Percentiles rank a stretch among this genome's conserved stretches.
phyloP scores from a whole-genome alignment of 2,888 invertebrate genomes.

The Mesorhabditis belari region DNA sequence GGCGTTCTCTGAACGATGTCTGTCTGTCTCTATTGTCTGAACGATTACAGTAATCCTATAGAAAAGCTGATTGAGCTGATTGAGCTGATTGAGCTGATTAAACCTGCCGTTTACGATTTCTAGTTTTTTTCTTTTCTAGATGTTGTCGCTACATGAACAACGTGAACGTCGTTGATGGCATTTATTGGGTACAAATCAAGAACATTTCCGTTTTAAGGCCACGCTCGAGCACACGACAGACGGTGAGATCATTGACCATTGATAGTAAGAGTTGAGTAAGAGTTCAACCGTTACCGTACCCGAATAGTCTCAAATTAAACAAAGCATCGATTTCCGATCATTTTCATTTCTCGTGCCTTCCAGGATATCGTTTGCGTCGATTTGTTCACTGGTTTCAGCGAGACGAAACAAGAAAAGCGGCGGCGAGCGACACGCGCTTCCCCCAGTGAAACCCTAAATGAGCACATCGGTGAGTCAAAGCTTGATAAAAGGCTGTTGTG shows the following conservation, averaged over 20 bases:
- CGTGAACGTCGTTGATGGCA: constrained; percentile 26
- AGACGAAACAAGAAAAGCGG: neutral
- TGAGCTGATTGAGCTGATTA: neutral
- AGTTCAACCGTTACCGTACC: neutral
- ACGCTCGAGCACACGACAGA: neutral
- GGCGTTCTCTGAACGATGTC: neutral
- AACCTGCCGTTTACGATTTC: neutral
- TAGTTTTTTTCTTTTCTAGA: constrained; percentile 14
- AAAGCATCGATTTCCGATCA: too few relatives aligned
- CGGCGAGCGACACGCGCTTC: too few relatives aligned
- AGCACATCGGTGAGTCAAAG: too few relatives aligned
- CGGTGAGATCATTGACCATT: neutral
- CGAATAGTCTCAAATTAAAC: neutral
- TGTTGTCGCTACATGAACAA: constrained; percentile 38
- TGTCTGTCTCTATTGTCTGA: neutral
- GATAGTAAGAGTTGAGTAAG: constrained; percentile 3
- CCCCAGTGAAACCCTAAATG: too few relatives aligned
- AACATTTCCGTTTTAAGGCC: constrained; percentile 10
- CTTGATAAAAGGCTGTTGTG: too few relatives aligned
- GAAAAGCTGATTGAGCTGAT: neutral
- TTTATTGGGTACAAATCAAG: constrained; percentile 24
- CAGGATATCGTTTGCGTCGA: neutral
- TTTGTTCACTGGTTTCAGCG: neutral
- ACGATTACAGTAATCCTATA: neutral
- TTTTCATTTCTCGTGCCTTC: neutral